Percentiles rank a stretch among this genome's conserved stretches.
phyloP scores from a whole-genome alignment of 1,140 invertebrate genomes.

The Ostrea denselamellosa region DNA sequence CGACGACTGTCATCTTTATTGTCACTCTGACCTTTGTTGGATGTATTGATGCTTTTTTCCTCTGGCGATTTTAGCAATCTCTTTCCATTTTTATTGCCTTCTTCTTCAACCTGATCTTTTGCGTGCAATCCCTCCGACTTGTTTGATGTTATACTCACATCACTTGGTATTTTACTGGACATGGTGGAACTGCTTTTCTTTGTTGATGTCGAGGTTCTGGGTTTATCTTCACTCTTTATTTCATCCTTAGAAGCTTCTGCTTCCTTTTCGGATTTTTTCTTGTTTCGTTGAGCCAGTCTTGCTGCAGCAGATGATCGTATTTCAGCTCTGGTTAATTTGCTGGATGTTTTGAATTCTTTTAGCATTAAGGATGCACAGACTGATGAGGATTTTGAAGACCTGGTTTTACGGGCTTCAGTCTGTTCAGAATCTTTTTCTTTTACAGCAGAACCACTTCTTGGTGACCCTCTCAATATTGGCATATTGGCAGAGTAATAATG shows the following conservation, averaged over 20 bases:
- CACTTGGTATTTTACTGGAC: background rate
- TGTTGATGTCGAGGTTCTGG: background rate
- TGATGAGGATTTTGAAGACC: background rate
- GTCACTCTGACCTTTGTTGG: background rate
- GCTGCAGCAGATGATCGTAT: conserved; percentile 1
- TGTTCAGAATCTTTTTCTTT: background rate
- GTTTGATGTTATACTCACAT: background rate
- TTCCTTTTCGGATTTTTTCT: background rate
- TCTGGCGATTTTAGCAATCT: background rate
- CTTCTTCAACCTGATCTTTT: background rate
- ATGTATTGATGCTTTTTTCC: background rate
- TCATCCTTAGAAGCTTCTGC: background rate
- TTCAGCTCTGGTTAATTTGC: background rate
- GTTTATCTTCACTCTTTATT: background rate
- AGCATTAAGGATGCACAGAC: background rate
- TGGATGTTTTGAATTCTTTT: conserved; percentile 1
- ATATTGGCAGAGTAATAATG: background rate
- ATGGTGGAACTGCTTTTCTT: background rate
- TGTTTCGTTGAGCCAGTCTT: background rate
- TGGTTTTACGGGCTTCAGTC: background rate
- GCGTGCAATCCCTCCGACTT: no score
- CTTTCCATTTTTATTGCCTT: background rate
- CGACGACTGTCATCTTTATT: background rate
- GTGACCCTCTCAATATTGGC: conserved; percentile 10
- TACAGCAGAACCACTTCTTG: background rate